Base-by-base conservation (phyloP, 2,888 invertebrate species). In the Eilema griseolum region DNA sequence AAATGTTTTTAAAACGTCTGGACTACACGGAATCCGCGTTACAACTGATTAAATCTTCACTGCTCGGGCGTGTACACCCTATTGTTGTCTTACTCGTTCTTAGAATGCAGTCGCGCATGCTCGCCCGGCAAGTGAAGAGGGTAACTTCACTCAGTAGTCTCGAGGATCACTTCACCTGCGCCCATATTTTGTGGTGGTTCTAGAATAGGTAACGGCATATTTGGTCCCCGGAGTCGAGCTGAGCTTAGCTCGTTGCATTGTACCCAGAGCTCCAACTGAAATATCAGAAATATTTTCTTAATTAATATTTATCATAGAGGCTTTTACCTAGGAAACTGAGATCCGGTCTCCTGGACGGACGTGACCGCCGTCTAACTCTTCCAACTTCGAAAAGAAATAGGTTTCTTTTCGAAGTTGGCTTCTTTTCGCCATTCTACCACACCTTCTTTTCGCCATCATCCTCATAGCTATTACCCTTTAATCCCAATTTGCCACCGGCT, bases 221-320 rank as follows among this genome's bases (percentile, higher is more conserved):
- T 82, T 0, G 89, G 85, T 0, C 85, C 90, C 23, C 95, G 90
- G 2, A 95, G 89, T 61, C 92, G 91, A 7, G 95, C 95, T 0
- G 95, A 95, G 66, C 94, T 95, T 10, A 95, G 73, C 63, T 95
- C 95, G 78, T 95, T 95, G 79, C 95, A 94, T 77, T 95, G 95
- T 60, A 95, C 95, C 95, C 95, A 95, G 0, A 95, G 89, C 67
- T 95, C 95, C 88, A 95, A 83, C 95, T 95, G 89, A 12, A 92
- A 68, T 1, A 65, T 61, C 0, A 16, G 20, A 23, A 4, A 41
- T 28, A 20, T 37, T 10, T 28, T 23, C 11, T 20, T 33, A 31
- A 1, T 33, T 4, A 56, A 23, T 24, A 24, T n/a, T 57, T 37
- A 3, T 28, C 28, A 28, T 28, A 28, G 28, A 5, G 3, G 28